A percentile compares a stretch with the other conserved stretches of the same genome.
phyloP scores from a whole-genome alignment of 2,888 invertebrate genomes.

The Amblyteles armatorius region DNA sequence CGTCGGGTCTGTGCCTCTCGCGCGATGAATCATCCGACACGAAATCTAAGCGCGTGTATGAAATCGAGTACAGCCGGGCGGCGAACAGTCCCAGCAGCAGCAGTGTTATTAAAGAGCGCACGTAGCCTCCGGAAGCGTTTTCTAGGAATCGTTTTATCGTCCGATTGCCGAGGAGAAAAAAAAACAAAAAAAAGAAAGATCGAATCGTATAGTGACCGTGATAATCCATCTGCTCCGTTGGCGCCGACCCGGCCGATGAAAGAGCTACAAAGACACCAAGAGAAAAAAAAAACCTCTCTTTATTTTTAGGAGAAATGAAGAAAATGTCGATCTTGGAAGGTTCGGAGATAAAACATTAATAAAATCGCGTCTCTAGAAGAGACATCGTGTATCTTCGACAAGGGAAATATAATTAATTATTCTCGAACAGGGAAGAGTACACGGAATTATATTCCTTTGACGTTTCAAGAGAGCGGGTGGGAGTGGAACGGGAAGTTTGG shows the following conservation, averaged over 20 bases:
- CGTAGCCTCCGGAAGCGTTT: constrained; percentile 48
- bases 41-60: constrained; percentile 22
- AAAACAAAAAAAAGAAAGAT: background rate
- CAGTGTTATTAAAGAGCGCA: constrained; percentile 42
- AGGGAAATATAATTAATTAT: constrained; percentile 47
- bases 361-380: background rate
- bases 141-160: constrained; percentile 56
- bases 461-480: constrained; percentile 32
- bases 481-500: constrained; percentile 26
- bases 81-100: constrained; percentile 15
- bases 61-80: constrained; percentile 25
- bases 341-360: background rate
- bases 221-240: constrained; percentile 39
- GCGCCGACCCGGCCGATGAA: constrained; percentile 28
- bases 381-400: background rate
- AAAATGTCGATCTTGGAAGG: background rate
- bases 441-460: constrained; percentile 60
- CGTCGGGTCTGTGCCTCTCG: constrained; percentile 23
- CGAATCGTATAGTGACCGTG: constrained; percentile 21
- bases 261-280: background rate
- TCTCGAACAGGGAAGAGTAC: constrained; percentile 6
- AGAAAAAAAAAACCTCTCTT: background rate
- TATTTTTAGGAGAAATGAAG: background rate
- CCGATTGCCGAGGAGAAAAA: constrained; percentile 10
- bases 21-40: constrained; percentile 43